phyloP scores from a whole-genome alignment of 2,797 vertebrate genomes.

The Alectoris magna region DNA sequence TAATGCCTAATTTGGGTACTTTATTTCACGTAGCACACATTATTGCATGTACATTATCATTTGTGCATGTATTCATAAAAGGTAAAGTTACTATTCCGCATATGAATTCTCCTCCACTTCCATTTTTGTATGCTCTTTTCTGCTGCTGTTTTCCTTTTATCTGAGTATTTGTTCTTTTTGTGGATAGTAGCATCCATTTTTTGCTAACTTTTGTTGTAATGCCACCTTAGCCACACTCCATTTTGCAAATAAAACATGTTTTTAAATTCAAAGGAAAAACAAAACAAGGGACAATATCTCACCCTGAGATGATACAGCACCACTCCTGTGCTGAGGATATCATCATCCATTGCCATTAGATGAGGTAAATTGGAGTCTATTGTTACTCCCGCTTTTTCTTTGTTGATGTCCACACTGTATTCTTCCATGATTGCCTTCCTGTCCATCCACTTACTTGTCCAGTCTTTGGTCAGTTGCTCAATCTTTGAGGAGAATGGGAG shows the following conservation, averaged over 20 bases:
- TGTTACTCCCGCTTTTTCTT: conserved; percentile 88
- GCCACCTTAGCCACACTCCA: not conserved
- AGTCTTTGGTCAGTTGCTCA: conserved; percentile 93
- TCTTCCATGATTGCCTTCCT: conserved; percentile 90
- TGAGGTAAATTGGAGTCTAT: conserved; percentile 92
- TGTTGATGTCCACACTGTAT: conserved; percentile 93
- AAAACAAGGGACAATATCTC: conserved; percentile 26
- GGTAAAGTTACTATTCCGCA: not conserved
- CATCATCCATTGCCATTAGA: conserved; percentile 89
- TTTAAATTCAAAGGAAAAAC: not conserved
- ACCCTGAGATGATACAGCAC: conserved; percentile 96
- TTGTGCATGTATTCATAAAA: not conserved
- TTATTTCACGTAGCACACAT: not conserved
- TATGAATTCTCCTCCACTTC: not conserved
- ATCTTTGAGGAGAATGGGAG: conserved; percentile 80
- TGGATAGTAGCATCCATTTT: not conserved
- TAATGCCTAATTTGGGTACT: not conserved
- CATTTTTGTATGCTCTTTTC: not conserved
- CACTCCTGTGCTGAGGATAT: conserved; percentile 94
- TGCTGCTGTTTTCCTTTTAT: not conserved
- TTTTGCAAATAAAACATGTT: not conserved
- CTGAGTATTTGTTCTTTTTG: not conserved
- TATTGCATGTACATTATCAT: not conserved
- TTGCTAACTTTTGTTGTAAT: not conserved
- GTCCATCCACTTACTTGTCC: conserved; percentile 91